Evolutionary conservation across 2,797 vertebrate species (phyloP), one percentile per base, ranked within the genome.

Genomic region (Sphaeramia orbicularis): DNA sequence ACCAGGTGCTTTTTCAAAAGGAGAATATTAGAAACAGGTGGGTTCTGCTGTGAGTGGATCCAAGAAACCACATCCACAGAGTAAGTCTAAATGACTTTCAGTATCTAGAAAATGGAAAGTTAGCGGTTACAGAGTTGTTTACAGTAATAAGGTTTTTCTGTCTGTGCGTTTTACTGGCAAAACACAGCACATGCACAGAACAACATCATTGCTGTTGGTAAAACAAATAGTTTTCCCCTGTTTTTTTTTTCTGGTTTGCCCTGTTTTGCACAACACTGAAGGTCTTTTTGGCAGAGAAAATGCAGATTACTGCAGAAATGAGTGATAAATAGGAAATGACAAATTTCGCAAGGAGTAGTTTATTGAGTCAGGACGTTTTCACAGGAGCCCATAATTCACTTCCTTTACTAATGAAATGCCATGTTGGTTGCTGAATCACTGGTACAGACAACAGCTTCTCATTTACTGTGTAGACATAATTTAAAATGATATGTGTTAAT

Each of bases 311-410:
- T 36, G 10, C 14, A 44, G 16, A 69, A 48, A 45, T 81, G 36
- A 81, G 24, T 47, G 67, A 74, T 10, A 13, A 43, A 40, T 13
- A 16, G 64, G 57, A 79, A 71, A 65, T 67, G 38, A 69, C 42
- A 50, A 3, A 55, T 65, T 24, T 68, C 7, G 36, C 2, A 6
- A 11, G 1, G 49, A 32, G 11, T 10, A 3, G 4, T 69, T 83
- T 66, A 62, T 36, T 47, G 3, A 42, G 3, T 19, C 0, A 0
- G 10, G 14, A 50, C 0, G 0, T 36, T 48, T 63, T 36, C 50
- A 61, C 37, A 54, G 9, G 10, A 64, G 24, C 35, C 19, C 11
- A 19, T 13, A 4, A 27, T 32, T 63, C 15, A 53, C 10, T 55
- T 21, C 2, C 19, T 47, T 35, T 7, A 24, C 10, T 45, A 11